These are phyloP conservation scores for Mastigias papua DNA, from an alignment of 30 jellyfish, hydroid and myxozoan species.

Conservation along the genomic window DNA sequence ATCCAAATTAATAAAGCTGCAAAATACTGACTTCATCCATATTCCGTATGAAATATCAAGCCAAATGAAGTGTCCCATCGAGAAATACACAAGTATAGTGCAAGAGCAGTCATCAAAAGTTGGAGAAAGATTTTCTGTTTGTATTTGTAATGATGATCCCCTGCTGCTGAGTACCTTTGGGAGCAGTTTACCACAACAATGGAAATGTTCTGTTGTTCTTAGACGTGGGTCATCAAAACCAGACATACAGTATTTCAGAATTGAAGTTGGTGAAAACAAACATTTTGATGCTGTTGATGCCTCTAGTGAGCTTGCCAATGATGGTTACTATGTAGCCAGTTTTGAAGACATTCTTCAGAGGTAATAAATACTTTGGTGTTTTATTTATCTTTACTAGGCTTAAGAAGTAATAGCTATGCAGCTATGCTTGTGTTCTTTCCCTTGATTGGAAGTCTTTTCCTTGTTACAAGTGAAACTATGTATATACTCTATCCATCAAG, in stretches of 20 bases:
- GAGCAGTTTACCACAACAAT: constrained; percentile 19
- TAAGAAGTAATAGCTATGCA: too few relatives aligned
- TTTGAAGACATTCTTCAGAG: constrained; percentile 44
- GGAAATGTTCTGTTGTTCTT: constrained; percentile 37
- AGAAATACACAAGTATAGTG: constrained; percentile 17
- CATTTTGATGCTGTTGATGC: constrained; percentile 34
- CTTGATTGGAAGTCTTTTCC: too few relatives aligned
- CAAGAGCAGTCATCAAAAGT: constrained; percentile 12
- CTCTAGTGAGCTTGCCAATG: not conserved
- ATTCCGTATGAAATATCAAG: constrained; percentile 42
- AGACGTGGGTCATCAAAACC: constrained; percentile 8
- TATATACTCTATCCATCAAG: too few relatives aligned
- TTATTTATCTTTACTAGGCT: too few relatives aligned
- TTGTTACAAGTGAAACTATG: too few relatives aligned
- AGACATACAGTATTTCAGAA: constrained; percentile 6
- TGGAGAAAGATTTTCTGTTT: constrained; percentile 21
- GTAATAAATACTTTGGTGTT: too few relatives aligned
- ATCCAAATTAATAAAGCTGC: constrained; percentile 7
- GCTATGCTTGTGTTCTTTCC: too few relatives aligned
- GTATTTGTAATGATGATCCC: constrained; percentile 45
- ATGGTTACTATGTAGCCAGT: constrained; percentile 1
- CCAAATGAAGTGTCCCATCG: constrained; percentile 28
- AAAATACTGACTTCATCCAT: constrained; percentile 24
- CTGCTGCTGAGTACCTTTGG: constrained; percentile 18
- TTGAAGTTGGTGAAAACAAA: constrained; percentile 26